phyloP scores from a whole-genome alignment of 2,888 invertebrate genomes.

The Glyphotaelius pellucidus region DNA sequence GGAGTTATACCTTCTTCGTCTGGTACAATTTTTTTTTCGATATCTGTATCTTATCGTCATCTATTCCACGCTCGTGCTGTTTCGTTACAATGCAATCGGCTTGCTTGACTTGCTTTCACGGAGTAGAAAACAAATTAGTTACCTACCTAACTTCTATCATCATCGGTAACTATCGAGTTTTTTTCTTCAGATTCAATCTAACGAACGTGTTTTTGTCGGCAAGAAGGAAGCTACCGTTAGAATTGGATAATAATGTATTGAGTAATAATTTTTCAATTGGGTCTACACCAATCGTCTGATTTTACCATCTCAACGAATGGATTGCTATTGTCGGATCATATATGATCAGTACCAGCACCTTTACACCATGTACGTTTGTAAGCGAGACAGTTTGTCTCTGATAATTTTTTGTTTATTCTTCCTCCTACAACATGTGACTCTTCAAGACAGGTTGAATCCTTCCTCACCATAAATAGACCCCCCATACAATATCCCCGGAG shows the following conservation, averaged over 20 bases:
- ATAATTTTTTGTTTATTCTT: no score
- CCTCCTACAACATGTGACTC: no score
- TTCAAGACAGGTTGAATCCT: no score
- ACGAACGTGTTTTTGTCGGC: not conserved
- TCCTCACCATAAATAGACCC: no score
- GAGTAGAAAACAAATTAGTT: not conserved
- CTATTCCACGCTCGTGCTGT: conserved; percentile 18
- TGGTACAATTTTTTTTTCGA: not conserved
- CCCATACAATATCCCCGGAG: no score
- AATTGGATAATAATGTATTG: not conserved
- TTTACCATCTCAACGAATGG: not conserved
- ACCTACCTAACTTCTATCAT: not conserved
- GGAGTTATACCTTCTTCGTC: not conserved
- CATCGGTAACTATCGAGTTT: not conserved
- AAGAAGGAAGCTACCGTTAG: not conserved
- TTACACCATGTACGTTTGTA: not conserved
- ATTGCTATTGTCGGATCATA: not conserved
- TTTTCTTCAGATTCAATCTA: not conserved
- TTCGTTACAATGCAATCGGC: conserved; percentile 12
- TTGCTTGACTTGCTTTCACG: not conserved
- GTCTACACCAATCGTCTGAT: not conserved
- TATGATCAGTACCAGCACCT: not conserved
- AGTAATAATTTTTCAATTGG: not conserved
- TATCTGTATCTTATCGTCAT: conserved; percentile 7
- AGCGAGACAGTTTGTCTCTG: no score